Percentiles rank a stretch among this genome's conserved stretches.
These are phyloP conservation scores for Megalonaias nervosa DNA, from an alignment of 1,140 invertebrate genomes.

Conservation along the genomic window DNA sequence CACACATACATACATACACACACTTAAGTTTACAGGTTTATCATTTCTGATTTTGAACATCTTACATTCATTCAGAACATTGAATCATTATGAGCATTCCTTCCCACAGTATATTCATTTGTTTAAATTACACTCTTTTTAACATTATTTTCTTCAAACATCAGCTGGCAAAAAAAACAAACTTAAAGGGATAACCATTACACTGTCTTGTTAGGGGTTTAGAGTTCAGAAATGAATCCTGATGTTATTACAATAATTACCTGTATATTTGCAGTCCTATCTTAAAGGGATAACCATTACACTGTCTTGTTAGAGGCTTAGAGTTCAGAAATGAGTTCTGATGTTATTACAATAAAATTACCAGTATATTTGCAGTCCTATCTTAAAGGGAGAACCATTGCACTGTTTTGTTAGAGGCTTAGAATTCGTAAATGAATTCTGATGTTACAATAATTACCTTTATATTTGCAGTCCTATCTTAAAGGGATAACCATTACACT, in stretches of 20 bases:
- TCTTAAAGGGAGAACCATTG: conserved; percentile 71
- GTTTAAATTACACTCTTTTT: too few species aligned
- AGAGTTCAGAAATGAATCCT: conserved; percentile 85
- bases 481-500: conserved; percentile 68
- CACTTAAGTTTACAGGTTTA: too few species aligned
- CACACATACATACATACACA: too few species aligned
- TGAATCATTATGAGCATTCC: too few species aligned
- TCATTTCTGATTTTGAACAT: too few species aligned
- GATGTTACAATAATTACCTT: not conserved
- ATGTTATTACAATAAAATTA: conserved; percentile 48
- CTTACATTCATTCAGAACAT: too few species aligned
- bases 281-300: conserved; percentile 70
- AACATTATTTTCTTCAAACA: too few species aligned
- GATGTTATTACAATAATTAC: not conserved
- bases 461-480: conserved; percentile 72
- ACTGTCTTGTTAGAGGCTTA: conserved; percentile 76
- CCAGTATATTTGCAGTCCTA: conserved; percentile 68
- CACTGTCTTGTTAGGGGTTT: conserved; percentile 76
- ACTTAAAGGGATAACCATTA: conserved; percentile 73
- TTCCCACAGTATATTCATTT: too few species aligned
- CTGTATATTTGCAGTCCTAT: conserved; percentile 70
- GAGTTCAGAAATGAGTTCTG: conserved; percentile 85
- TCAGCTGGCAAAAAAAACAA: conserved; percentile 72
- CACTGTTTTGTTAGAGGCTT: conserved; percentile 76
- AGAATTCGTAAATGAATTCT: conserved; percentile 85